phyloP scores from a whole-genome alignment of 2,113 vertebrate genomes.

The Cavia porcellus region DNA sequence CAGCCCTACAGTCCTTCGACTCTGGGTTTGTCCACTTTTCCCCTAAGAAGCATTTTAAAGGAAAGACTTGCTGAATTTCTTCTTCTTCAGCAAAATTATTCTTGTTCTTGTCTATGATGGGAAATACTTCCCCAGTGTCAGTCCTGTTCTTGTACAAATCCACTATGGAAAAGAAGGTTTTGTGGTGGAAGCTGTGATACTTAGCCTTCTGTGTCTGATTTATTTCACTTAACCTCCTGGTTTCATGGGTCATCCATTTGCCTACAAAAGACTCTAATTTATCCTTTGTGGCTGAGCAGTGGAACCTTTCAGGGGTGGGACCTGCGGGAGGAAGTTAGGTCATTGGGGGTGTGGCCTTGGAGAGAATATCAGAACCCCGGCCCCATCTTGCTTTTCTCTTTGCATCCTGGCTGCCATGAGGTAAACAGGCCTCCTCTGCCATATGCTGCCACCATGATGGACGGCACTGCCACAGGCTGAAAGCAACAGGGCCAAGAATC shows the following conservation, averaged over 20 bases:
- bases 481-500: not conserved
- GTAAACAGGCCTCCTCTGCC: not conserved
- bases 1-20: not conserved
- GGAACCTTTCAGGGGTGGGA: not conserved
- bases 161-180: conserved; percentile 90
- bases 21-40: not conserved
- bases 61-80: conserved; percentile 89
- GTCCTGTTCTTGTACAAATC: conserved; percentile 87
- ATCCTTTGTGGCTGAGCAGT: not conserved
- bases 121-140: conserved; percentile 90
- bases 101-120: conserved; percentile 92
- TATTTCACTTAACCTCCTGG: not conserved
- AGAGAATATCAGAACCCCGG: too few relatives aligned
- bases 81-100: conserved; percentile 93
- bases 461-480: not conserved
- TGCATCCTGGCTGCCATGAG: not conserved
- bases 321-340: not conserved
- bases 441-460: not conserved
- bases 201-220: not conserved
- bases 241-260: not conserved
- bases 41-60: not conserved
- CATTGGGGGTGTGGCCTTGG: not conserved
- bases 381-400: not conserved
- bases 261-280: not conserved
- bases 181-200: conserved; percentile 88